Base-by-base conservation (phyloP, 2,797 vertebrate species). In the Gastrophryne carolinensis region DNA sequence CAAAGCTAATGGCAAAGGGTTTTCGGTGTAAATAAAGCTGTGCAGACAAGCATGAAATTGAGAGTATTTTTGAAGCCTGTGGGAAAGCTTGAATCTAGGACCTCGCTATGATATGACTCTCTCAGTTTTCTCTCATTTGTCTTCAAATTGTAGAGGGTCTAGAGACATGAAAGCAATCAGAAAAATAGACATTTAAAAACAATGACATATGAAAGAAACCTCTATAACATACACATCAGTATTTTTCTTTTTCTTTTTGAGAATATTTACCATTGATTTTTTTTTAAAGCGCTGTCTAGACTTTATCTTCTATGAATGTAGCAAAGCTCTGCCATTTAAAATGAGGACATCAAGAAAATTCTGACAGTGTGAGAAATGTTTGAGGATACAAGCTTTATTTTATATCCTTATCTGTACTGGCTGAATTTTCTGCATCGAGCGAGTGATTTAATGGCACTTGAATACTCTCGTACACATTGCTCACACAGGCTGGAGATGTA, bases 1-100 rank as follows among this genome's bases (percentile, higher is more conserved):
- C 82, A 60, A 83, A 87, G 80, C 78, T 78, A 73, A 75, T 62
- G 85, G 81, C 80, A 81, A 80, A 83, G 82, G 86, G 80, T 83
- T 82, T 87, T 89, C 83, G 87, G 74, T 86, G 86, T 86, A 88
- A 89, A 87, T 91, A 89, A 89, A 88, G 82, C 82, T 85, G 85
- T 85, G 82, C 88, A 88, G 71, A 82, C 84, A 91, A 85, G 86
- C 87, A 82, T 91, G 90, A 92, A 91, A 92, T 91, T 89, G 86
- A 87, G 87, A 89, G 83, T 83, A 81, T 87, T 89, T 82, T 80
- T 83, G 80, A 82, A 77, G 76, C 79, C 81, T 73, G 5, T 83
- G 85, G 85, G 82, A 87, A 84, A 75, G 81, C 80, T 84, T 82
- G 73, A 82, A 83, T 69, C 69, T 86, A 72, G 47, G 74, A 61